These are phyloP conservation scores for Jacana jacana DNA, from an alignment of 2,113 vertebrate genomes.

Conservation along the genomic window DNA sequence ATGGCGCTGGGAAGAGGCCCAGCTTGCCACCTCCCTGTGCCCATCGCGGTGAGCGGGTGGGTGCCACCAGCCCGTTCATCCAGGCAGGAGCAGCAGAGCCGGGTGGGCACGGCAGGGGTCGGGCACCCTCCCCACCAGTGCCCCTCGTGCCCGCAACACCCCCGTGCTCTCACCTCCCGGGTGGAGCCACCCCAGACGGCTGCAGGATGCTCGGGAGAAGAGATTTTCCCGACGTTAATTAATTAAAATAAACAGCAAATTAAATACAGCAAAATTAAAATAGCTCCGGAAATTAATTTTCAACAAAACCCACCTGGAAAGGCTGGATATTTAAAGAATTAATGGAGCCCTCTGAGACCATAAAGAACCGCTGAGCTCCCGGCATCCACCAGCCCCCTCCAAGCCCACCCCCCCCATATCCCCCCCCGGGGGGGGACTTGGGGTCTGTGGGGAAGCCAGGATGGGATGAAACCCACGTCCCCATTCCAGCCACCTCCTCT, in stretches of 20 bases:
- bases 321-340: constrained; percentile 75
- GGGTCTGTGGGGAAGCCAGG: not conserved
- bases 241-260: constrained; percentile 86
- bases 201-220: constrained; percentile 70
- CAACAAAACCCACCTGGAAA: constrained; percentile 78
- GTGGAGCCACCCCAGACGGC: constrained; percentile 54
- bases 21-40: rapidly evolving
- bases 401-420: not conserved
- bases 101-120: not conserved
- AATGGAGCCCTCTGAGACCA: constrained; percentile 63
- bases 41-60: rapidly evolving
- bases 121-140: not conserved
- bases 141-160: not conserved
- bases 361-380: constrained; percentile 19
- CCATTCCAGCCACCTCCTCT: not conserved
- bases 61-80: not conserved
- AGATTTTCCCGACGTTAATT: constrained; percentile 76
- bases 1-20: not conserved
- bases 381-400: not conserved
- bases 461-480: not conserved
- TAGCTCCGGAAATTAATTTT: constrained; percentile 84
- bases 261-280: constrained; percentile 86
- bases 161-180: not conserved
- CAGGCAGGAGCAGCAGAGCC: not conserved
- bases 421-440: rapidly evolving